Evolutionary conservation across 1,140 invertebrate genomes (phyloP).

Genomic region (Drosophila auraria): DNA sequence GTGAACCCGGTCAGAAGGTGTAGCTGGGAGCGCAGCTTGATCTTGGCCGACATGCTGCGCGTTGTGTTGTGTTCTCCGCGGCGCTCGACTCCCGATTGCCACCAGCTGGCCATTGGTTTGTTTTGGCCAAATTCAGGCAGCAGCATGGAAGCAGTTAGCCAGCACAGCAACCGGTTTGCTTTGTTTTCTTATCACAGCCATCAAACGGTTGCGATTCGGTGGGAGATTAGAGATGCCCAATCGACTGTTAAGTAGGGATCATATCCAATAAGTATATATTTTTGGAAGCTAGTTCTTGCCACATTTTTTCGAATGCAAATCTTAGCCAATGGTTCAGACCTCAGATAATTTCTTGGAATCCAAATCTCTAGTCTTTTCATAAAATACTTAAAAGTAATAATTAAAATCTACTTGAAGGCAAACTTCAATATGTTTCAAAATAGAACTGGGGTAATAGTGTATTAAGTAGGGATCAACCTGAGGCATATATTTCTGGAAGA

Average conservation of each 20-base stretch:
- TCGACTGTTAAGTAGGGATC: background rate
- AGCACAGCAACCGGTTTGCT: constrained; percentile 57
- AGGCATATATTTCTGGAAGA: too few species aligned
- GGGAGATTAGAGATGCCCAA: constrained; percentile 24
- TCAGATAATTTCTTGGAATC: too few species aligned
- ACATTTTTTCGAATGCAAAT: too few species aligned
- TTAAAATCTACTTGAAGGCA: too few species aligned
- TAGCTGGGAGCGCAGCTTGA: constrained; percentile 45
- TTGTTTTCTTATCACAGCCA: constrained; percentile 48
- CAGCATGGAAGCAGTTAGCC: constrained; percentile 21
- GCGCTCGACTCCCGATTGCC: constrained; percentile 53
- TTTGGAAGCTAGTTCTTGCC: too few species aligned
- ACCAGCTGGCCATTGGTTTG: constrained; percentile 18
- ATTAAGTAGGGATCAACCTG: too few species aligned
- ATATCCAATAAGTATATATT: too few species aligned
- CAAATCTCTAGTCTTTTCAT: too few species aligned
- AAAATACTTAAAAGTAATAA: too few species aligned
- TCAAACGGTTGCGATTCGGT: constrained; percentile 21
- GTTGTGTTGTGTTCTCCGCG: constrained; percentile 57
- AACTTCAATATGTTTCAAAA: too few species aligned
- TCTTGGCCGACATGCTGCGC: constrained; percentile 53
- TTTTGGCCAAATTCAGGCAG: constrained; percentile 39
- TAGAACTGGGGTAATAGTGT: too few species aligned
- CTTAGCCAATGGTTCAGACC: too few species aligned
- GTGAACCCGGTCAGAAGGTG: constrained; percentile 60